Conservation (phyloP, 2,888 invertebrate genomes). For the Drosophila ustulata region DNA sequence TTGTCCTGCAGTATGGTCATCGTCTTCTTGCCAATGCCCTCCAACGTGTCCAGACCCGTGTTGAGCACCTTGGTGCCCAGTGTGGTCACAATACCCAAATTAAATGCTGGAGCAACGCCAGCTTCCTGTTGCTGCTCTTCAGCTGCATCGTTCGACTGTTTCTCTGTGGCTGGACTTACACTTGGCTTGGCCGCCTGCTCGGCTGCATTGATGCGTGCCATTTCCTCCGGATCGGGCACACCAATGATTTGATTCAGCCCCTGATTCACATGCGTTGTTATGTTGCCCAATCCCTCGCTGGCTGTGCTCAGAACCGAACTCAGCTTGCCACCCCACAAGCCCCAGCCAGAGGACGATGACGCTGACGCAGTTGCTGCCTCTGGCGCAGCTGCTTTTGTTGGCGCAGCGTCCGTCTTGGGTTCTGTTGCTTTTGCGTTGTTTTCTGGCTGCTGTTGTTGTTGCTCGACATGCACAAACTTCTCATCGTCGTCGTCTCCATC, state of each 20-base stretch:
- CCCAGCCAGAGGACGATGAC: constrained; percentile 59
- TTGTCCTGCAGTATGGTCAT: constrained; percentile 97
- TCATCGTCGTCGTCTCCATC: constrained; percentile 79
- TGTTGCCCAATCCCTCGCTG: constrained; percentile 90
- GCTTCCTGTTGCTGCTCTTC: constrained; percentile 17
- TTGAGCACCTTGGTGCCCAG: constrained; percentile 90
- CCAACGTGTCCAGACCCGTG: constrained; percentile 94
- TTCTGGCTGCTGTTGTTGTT: constrained; percentile 30
- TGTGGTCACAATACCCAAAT: constrained; percentile 75
- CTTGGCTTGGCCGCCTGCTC: constrained; percentile 42
- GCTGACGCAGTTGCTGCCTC: constrained; percentile 3
- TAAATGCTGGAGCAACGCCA: constrained; percentile 55
- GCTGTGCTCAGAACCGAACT: constrained; percentile 91
- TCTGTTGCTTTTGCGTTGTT: constrained; percentile 36
- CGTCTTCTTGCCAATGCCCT: constrained; percentile 97
- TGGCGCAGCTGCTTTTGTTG: neutral
- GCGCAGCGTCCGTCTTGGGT: neutral
- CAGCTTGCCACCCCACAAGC: constrained; percentile 90
- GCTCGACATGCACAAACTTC: constrained; percentile 62
- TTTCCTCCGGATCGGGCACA: constrained; percentile 92
- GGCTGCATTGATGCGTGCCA: constrained; percentile 86
- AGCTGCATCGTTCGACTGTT: neutral
- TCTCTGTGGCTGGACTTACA: neutral
- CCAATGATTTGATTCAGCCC: constrained; percentile 94
- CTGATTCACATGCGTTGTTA: constrained; percentile 93